A percentile compares a stretch with the other conserved stretches of the same genome.
Evolutionary conservation across 2,113 vertebrate genomes (phyloP).

Genomic region (Pica pica): DNA sequence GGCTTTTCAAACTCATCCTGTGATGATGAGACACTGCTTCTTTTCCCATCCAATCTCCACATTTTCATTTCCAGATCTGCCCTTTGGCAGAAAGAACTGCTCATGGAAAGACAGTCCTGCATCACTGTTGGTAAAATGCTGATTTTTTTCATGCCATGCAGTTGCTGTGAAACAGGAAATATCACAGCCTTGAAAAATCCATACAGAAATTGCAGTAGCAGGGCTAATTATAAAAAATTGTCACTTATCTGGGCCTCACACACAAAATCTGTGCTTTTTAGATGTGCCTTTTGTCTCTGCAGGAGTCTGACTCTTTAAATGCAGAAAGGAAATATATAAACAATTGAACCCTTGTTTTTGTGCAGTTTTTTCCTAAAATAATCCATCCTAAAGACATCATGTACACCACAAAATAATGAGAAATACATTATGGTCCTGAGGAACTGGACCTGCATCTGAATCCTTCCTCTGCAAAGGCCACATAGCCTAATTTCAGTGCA

Average conservation of each 20-base stretch:
- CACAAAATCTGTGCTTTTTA: background rate
- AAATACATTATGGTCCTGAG: background rate
- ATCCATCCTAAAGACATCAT: background rate
- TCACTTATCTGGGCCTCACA: background rate
- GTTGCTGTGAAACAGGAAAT: background rate
- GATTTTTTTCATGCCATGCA: background rate
- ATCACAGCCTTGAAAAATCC: background rate
- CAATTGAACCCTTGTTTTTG: background rate
- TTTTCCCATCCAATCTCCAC: background rate
- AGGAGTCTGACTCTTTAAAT: background rate
- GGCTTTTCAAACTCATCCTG: background rate
- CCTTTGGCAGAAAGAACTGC: rapidly evolving
- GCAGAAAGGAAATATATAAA: background rate
- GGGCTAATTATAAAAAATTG: background rate
- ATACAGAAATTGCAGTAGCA: background rate
- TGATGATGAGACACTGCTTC: background rate
- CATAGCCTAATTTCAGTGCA: background rate
- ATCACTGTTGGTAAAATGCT: background rate
- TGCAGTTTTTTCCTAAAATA: background rate
- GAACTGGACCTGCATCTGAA: background rate
- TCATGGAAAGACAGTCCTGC: background rate
- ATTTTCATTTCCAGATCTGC: background rate
- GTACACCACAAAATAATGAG: background rate
- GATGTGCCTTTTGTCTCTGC: background rate
- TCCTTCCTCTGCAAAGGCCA: background rate